phyloP scores from a whole-genome alignment of 2,113 vertebrate species.

The Erinaceus europaeus region DNA sequence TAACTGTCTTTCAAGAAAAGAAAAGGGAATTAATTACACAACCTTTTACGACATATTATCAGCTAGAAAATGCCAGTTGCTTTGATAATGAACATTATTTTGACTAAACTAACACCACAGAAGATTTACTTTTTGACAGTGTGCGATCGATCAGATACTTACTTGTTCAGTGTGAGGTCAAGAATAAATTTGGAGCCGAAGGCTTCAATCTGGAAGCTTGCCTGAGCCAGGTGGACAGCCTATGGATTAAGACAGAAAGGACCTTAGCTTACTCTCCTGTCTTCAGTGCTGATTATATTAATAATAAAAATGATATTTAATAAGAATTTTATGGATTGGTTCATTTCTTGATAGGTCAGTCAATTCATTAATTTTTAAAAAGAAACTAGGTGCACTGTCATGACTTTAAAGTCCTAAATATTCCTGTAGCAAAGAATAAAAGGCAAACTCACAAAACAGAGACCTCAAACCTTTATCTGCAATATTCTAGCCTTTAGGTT shows the following conservation, averaged over 20 bases:
- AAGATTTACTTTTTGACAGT: slow-evolving; percentile 3
- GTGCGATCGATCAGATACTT: slow-evolving; percentile 78
- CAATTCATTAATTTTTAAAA: slow-evolving; percentile 40
- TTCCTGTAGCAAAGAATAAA: slow-evolving; percentile 11
- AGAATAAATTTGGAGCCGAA: slow-evolving; percentile 95
- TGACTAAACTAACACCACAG: neutral
- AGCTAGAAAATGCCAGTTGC: neutral
- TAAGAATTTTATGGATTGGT: neutral
- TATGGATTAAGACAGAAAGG: slow-evolving; percentile 76
- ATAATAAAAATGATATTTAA: slow-evolving; percentile 30
- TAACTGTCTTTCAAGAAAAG: slow-evolving; percentile 14
- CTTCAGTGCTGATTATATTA: slow-evolving; percentile 32
- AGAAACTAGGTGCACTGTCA: neutral
- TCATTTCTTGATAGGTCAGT: neutral
- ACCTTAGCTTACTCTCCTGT: slow-evolving; percentile 26
- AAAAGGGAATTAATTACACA: neutral
- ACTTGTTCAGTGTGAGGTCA: slow-evolving; percentile 97
- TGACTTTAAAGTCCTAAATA: neutral
- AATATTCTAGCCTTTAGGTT: no score
- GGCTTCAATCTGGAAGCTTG: slow-evolving; percentile 96
- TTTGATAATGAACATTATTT: slow-evolving; percentile 25
- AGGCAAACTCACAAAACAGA: no score
- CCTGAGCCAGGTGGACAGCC: slow-evolving; percentile 94
- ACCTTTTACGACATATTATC: slow-evolving; percentile 7
- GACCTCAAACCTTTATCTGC: no score